phyloP scores from a whole-genome alignment of 2,113 vertebrate species.

The Sylvia atricapilla region DNA sequence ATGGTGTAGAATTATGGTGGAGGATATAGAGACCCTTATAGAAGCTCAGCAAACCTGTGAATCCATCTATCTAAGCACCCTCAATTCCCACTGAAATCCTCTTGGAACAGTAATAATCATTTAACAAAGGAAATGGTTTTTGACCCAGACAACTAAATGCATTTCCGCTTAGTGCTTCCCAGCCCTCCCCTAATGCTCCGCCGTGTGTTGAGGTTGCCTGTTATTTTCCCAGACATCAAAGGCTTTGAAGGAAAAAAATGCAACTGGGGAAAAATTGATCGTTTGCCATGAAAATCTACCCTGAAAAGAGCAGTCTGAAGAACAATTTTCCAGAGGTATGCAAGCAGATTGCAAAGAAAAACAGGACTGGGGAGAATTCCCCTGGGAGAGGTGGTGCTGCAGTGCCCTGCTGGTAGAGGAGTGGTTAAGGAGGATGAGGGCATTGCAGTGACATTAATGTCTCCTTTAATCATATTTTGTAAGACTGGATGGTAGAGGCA shows the following conservation, averaged over 20 bases:
- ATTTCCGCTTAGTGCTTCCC: conserved; percentile 65
- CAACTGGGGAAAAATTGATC: conserved; percentile 22
- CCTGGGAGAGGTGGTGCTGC: neutral
- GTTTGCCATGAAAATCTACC: conserved; percentile 42
- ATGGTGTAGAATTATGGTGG: conserved; percentile 65
- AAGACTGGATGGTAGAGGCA: neutral
- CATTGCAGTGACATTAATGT: neutral
- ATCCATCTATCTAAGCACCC: conserved; percentile 69
- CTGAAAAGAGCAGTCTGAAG: conserved; percentile 16
- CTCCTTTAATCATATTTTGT: neutral
- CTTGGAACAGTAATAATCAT: conserved; percentile 68
- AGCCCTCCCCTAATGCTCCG: conserved; percentile 50
- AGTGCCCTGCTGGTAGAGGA: neutral
- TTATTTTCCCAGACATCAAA: conserved; percentile 65
- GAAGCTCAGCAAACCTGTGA: conserved; percentile 66
- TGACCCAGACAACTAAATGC: conserved; percentile 66
- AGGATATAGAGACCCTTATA: conserved; percentile 66
- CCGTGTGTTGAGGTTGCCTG: conserved; percentile 61
- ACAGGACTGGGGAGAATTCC: neutral
- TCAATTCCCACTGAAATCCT: conserved; percentile 68
- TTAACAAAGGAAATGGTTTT: conserved; percentile 67
- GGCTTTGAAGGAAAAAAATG: conserved; percentile 11
- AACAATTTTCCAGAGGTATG: conserved; percentile 22
- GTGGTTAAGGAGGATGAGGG: neutral
- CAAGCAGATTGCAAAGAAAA: neutral